Conservation (phyloP, 2,113 vertebrate species). For the Phalacrocorax pelagicus region DNA sequence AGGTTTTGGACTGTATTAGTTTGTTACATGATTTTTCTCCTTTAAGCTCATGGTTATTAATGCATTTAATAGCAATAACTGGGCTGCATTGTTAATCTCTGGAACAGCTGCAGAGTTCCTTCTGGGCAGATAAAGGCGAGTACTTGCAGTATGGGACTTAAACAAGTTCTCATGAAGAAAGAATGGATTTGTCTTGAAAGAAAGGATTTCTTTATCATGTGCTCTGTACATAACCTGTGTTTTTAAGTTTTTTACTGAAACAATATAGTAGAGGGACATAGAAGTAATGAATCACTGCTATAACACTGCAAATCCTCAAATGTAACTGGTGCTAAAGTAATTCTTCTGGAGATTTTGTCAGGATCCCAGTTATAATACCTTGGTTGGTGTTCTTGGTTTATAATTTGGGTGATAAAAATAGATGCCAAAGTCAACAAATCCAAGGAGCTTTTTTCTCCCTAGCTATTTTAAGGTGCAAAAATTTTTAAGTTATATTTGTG, state of each 20-base stretch:
- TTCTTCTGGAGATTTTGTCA: neutral
- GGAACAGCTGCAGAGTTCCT: neutral
- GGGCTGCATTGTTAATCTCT: neutral
- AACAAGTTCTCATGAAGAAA: neutral
- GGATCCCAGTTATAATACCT: too few relatives aligned
- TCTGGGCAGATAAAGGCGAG: neutral
- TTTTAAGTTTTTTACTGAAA: neutral
- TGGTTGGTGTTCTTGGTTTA: neutral
- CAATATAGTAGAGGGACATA: neutral
- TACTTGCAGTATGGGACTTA: neutral
- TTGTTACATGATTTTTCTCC: too few relatives aligned
- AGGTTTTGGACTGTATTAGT: neutral
- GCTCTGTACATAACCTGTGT: neutral
- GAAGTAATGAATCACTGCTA: neutral
- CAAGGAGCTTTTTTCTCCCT: neutral
- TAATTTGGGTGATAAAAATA: neutral
- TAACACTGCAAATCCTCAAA: neutral
- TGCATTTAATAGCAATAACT: neutral
- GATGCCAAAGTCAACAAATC: neutral
- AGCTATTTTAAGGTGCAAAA: neutral
- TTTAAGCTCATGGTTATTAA: neutral
- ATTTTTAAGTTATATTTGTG: fast-evolving
- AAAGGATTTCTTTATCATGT: neutral
- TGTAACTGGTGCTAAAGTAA: neutral
- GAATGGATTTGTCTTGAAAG: neutral